phyloP scores from a whole-genome alignment of 2,113 vertebrate genomes.

The Corvus cornix region DNA sequence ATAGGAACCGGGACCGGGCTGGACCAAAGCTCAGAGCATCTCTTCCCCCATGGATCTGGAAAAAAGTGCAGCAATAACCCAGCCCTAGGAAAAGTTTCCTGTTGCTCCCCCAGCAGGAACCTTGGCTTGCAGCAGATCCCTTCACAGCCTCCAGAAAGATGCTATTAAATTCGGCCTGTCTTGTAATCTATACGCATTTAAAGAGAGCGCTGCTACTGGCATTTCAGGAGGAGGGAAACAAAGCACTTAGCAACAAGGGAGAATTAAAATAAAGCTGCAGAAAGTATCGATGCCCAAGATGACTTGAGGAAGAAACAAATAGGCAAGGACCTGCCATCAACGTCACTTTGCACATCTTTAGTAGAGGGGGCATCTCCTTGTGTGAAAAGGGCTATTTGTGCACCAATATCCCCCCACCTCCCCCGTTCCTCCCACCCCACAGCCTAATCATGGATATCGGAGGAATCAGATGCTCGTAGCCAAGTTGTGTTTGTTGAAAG shows the following conservation, averaged over 20 bases:
- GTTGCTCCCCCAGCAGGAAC: background rate
- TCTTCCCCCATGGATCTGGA: background rate
- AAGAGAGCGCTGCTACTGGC: background rate
- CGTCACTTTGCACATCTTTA: background rate
- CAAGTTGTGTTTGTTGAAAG: background rate
- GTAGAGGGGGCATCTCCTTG: background rate
- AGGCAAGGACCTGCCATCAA: background rate
- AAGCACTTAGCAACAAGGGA: constrained; percentile 15
- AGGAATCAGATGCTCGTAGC: background rate
- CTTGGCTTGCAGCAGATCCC: background rate
- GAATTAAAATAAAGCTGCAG: constrained; percentile 27
- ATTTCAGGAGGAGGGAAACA: background rate
- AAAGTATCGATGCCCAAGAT: background rate
- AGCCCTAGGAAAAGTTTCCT: constrained; percentile 7
- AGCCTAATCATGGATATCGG: background rate
- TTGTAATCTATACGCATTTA: background rate
- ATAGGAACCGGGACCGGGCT: background rate
- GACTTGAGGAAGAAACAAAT: background rate
- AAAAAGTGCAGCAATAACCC: background rate
- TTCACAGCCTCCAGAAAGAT: background rate
- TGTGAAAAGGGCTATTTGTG: constrained; percentile 2
- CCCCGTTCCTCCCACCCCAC: background rate
- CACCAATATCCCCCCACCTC: background rate
- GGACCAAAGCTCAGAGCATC: background rate
- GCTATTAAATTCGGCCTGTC: background rate